Evolutionary conservation across 2,113 vertebrate genomes (phyloP), one percentile per base, ranked within the genome.

Genomic region (Oncorhynchus clarkii): DNA sequence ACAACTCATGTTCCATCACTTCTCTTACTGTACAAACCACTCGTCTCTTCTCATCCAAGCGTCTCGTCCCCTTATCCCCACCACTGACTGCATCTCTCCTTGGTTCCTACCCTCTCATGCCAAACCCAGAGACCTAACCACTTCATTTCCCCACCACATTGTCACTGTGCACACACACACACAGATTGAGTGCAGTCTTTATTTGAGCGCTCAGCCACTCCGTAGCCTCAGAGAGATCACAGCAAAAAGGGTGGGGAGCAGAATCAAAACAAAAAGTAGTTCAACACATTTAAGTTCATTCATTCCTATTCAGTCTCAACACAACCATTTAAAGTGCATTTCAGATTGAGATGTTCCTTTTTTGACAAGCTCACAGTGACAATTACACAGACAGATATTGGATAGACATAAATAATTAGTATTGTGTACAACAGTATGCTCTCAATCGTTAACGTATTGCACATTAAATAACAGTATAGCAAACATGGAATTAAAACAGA

Each of bases 241-340:
- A 71, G 66, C 59, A 45, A 49, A 80, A 29, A 68, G 48, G 20
- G 48, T 31, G 22, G 14, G 57, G 51, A 70, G 68, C 73, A 34
- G 26, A 24, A 3, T 54, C 39, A 45, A 62, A 77, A 26, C 34
- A 54, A 48, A 18, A 77, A 70, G 67, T 24, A 82, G 73, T 64
- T 69, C 65, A 69, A 66, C 48, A 71, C 57, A 18, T 48, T 76
- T 76, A 67, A 39, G 16, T 70, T 34, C 62, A 72, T 67, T 24
- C 14, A 27, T 68, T 29, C 66, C 39, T 26, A 31, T 67, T 68
- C 66, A 39, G 29, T 62, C 59, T 74, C 49, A 59, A 72, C 31
- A 73, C 51, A 48, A 18, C 22, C 39, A 22, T 76, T 71, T 83
- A 83, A 87, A 83, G 83, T 85, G 84, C 79, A 78, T 81, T 73